Evolutionary conservation across 2,888 invertebrate genomes (phyloP), one percentile per base, ranked within the genome.

Genomic region (Ormia ochracea): DNA sequence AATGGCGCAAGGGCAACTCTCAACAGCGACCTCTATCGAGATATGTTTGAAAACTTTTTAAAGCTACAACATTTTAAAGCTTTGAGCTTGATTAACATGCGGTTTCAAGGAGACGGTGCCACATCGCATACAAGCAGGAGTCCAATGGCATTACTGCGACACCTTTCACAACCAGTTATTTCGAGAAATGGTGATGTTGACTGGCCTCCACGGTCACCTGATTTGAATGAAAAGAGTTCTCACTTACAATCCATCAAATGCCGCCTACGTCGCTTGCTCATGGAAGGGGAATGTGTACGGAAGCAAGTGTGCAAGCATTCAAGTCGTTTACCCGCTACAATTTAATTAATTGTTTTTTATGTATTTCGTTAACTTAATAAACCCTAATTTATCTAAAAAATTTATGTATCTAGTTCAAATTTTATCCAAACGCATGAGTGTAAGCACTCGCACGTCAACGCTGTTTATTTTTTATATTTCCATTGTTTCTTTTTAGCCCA

Each of bases 331-430:
- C 23, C 26, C 19, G 14, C 31, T 43, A 41, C 28, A 38, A 48
- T 48, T 76, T 38, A 17, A 59, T 61, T 76, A 0, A 33, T 76
- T 38, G 23, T n/a, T 19, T 23, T 31, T 10, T 12, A 17, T 54
- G 33, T 23, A 33, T 45, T 36, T 23, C 19, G 28, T 48, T 38
- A 28, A 52, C 28, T 41, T 59, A 61, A 45, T 54, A 74, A 74
- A 59, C 48, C 50, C 50, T 36, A 52, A 43, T 54, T 61, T 28
- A 28, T 31, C 61, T 36, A 48, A 12, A 61, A 76, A 75, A 61
- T 68, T 69, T 76, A 76, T 76, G 76, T 69, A 69, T 69, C 63
- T 76, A 9, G 68, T 69, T 76, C 76, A 76, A 76, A 69, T 48
- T 63, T 69, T 76, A 76, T 76, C 76, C 48, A 68, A 76, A 26